Percentiles rank a stretch among this genome's conserved stretches.
These are phyloP conservation scores for Gila robusta DNA, from an alignment of 2,797 vertebrate species.

Conservation along the genomic window DNA sequence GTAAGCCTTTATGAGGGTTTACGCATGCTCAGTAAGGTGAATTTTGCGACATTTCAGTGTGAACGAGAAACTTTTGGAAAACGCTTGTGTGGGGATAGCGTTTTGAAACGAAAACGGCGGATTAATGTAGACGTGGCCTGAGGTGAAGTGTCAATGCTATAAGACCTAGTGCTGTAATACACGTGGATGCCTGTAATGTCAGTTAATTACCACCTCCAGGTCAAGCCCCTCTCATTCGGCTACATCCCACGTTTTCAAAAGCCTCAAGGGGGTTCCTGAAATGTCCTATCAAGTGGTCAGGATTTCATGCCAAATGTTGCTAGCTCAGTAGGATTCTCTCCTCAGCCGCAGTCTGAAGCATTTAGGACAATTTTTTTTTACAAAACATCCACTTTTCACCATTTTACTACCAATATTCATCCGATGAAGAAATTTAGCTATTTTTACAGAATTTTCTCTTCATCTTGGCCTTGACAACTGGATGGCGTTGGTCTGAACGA, in stretches of 20 bases:
- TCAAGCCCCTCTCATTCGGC: constrained; percentile 18
- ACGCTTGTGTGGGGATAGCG: no score
- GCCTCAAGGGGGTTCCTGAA: background rate
- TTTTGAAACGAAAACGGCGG: no score
- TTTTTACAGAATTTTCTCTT: background rate
- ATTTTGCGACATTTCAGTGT: no score
- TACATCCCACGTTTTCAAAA: constrained; percentile 9
- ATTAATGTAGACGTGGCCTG: no score
- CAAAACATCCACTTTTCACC: background rate
- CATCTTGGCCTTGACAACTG: background rate
- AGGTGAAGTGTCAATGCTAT: background rate
- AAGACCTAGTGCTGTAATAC: background rate
- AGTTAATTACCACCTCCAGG: constrained; percentile 19
- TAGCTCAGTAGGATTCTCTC: background rate
- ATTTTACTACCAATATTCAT: background rate
- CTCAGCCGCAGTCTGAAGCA: background rate
- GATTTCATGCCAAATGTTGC: constrained; percentile 23
- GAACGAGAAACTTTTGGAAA: no score
- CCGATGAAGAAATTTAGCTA: background rate
- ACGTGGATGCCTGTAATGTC: constrained; percentile 35
- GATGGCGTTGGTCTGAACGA: background rate
- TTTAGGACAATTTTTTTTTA: background rate
- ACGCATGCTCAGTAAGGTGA: no score
- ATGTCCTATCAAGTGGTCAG: background rate
- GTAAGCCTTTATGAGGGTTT: no score